These are phyloP conservation scores for Rhizoglyphus robini DNA, from an alignment of 1,140 invertebrate species.

Conservation along the genomic window DNA sequence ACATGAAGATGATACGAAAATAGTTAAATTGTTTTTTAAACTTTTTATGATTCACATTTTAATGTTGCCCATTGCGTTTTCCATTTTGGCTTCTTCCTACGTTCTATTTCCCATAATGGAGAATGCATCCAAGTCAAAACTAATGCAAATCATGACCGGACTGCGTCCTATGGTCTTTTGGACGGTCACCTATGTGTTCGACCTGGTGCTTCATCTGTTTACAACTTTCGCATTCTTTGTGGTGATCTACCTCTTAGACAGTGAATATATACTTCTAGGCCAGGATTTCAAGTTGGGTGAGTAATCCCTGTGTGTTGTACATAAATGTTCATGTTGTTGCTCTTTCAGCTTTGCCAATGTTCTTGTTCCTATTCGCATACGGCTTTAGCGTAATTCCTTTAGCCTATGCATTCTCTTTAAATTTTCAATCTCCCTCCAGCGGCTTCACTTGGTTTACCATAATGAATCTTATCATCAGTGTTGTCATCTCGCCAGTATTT, in stretches of 20 bases:
- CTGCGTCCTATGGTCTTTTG: conserved; percentile 21
- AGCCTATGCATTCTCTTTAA: conserved; percentile 23
- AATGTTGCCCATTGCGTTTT: conserved; percentile 24
- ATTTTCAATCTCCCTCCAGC: conserved; percentile 14
- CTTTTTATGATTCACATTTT: background rate
- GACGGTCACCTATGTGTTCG: conserved; percentile 24
- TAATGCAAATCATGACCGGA: conserved; percentile 26
- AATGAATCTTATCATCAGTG: conserved; percentile 20
- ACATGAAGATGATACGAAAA: background rate
- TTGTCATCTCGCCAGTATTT: conserved; percentile 9
- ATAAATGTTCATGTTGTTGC: background rate
- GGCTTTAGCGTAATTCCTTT: conserved; percentile 26
- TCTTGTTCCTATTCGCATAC: conserved; percentile 23
- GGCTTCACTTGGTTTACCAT: conserved; percentile 23
- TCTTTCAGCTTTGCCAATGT: conserved; percentile 4
- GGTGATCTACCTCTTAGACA: conserved; percentile 3
- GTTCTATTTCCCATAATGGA: conserved; percentile 26
- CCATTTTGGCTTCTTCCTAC: conserved; percentile 24
- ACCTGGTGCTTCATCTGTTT: conserved; percentile 12
- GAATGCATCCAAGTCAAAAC: conserved; percentile 24
- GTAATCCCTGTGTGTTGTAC: background rate
- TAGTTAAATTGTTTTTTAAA: background rate
- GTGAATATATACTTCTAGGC: background rate
- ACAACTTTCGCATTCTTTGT: background rate
- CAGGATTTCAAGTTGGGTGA: background rate